Percentiles rank a stretch among this genome's conserved stretches.
Conservation (phyloP, 1,140 invertebrate species). For the Tyrophagus putrescentiae region DNA sequence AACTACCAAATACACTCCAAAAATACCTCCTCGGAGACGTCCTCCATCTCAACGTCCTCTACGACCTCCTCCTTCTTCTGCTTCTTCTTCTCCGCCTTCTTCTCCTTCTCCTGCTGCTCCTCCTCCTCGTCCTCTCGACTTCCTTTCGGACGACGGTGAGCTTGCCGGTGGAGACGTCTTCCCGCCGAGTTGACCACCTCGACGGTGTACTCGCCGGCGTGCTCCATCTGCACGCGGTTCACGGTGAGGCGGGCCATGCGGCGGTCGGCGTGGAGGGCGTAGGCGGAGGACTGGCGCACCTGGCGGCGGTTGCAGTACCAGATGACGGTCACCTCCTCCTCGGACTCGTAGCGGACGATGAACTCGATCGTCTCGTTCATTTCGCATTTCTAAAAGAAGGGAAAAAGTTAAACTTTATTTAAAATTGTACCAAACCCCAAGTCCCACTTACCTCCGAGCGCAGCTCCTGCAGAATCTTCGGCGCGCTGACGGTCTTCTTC, state of each 20-base stretch:
- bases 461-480: slow-evolving; percentile 49
- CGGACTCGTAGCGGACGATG: slow-evolving; percentile 39
- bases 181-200: slow-evolving; percentile 62
- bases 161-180: slow-evolving; percentile 61
- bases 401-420: neutral
- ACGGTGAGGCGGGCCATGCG: slow-evolving; percentile 56
- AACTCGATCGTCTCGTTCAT: slow-evolving; percentile 65
- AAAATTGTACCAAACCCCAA: neutral
- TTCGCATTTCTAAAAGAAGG: slow-evolving; percentile 30
- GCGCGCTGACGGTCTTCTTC: neutral
- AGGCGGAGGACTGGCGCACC: slow-evolving; percentile 50
- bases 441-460: slow-evolving; percentile 48
- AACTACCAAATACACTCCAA: too few species aligned
- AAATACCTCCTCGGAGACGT: slow-evolving; percentile 37
- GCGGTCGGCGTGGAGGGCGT: slow-evolving; percentile 62
- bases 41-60: slow-evolving; percentile 30
- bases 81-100: slow-evolving; percentile 26
- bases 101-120: slow-evolving; percentile 30
- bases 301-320: slow-evolving; percentile 58
- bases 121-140: slow-evolving; percentile 25
- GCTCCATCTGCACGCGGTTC: slow-evolving; percentile 48
- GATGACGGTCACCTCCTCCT: slow-evolving; percentile 53
- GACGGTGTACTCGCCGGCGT: slow-evolving; percentile 57
- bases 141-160: slow-evolving; percentile 43
- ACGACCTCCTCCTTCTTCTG: slow-evolving; percentile 31